phyloP scores from a whole-genome alignment of 2,113 vertebrate species.

The Solea solea region DNA sequence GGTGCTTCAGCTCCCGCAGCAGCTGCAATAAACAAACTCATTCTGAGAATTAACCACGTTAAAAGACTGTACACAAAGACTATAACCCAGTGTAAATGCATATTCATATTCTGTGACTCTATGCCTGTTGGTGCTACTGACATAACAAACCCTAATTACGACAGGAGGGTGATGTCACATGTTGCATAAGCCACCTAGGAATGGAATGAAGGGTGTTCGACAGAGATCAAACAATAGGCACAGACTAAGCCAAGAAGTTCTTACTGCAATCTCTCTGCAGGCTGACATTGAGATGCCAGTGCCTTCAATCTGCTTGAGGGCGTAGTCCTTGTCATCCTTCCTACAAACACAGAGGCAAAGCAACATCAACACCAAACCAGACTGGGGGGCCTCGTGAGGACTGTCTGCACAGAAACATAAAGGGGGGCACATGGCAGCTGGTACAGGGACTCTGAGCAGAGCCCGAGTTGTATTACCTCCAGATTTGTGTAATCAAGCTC shows the following conservation, averaged over 20 bases:
- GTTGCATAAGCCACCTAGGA: slow-evolving; percentile 33
- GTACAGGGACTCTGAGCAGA: slow-evolving; percentile 46
- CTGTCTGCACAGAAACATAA: slow-evolving; percentile 54
- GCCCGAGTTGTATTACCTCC: slow-evolving; percentile 68
- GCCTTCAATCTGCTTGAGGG: slow-evolving; percentile 99
- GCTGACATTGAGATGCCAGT: slow-evolving; percentile 99
- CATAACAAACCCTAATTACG: slow-evolving; percentile 11
- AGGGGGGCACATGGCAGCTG: slow-evolving; percentile 62
- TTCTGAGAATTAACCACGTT: slow-evolving; percentile 10
- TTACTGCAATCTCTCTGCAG: slow-evolving; percentile 99
- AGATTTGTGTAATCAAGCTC: slow-evolving; percentile 78
- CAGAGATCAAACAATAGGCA: slow-evolving; percentile 62
- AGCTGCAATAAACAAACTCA: slow-evolving; percentile 85
- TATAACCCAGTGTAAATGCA: not conserved
- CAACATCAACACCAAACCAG: slow-evolving; percentile 65
- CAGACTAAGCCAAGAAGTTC: slow-evolving; percentile 68
- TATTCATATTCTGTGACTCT: not conserved
- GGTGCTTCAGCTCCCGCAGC: slow-evolving; percentile 97
- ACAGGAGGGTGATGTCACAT: slow-evolving; percentile 10
- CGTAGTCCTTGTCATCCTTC: slow-evolving; percentile 99
- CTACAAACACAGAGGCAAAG: slow-evolving; percentile 82
- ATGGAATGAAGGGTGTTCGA: slow-evolving; percentile 30
- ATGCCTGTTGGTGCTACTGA: not conserved
- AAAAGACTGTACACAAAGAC: not conserved
- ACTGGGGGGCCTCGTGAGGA: slow-evolving; percentile 48